Base-by-base conservation (phyloP, 2,797 vertebrate genomes). In the Betta splendens region DNA sequence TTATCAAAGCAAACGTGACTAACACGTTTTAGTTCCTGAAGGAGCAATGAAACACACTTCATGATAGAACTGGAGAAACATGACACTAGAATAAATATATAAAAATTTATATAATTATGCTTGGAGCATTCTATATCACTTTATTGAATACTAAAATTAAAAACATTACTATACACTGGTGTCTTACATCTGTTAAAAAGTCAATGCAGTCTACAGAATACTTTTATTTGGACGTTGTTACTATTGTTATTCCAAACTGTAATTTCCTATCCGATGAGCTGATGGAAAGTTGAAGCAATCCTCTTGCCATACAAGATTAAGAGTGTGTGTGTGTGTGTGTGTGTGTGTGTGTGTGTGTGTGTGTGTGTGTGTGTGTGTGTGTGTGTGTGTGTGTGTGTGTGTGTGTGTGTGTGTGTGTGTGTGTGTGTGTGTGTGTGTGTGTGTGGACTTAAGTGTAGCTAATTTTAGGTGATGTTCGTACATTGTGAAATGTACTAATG, bases 251-350 rank as follows among this genome's bases (percentile, higher is more conserved):
- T 80, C 74, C 52, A 33, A 13, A 37, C 35, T 11, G 16, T 64
- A 51, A 65, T 68, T 45, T 73, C 53, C 46, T 65, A 53, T 57
- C 13, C 31, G 53, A 54, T 70, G 62, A 69, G 60, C 69, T 81
- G 53, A 81, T 58, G 79, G 80, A 78, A 84, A 77, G 62, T 68
- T 64, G 18, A 54, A 61, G 35, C 62, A 56, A 70, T 75, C 62
- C 63, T 69, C 31, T 75, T 52, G 21, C 17, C 6, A 18, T 26
- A 33, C 48, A 22, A 44, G 40, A 69, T 59, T 63, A 62, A 55
- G 66, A 68, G 75, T 80, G 77, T 43, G 70, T 31, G 53, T 54
- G 49, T 56, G 25, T 18, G 42, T 39, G 33, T 23, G 54, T 16
- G 38, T 11, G 9, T 31, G n/a, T n/a, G n/a, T n/a, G n/a, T n/a